Conservation (phyloP, 1,140 invertebrate genomes). For the Diploscapter pachys region DNA sequence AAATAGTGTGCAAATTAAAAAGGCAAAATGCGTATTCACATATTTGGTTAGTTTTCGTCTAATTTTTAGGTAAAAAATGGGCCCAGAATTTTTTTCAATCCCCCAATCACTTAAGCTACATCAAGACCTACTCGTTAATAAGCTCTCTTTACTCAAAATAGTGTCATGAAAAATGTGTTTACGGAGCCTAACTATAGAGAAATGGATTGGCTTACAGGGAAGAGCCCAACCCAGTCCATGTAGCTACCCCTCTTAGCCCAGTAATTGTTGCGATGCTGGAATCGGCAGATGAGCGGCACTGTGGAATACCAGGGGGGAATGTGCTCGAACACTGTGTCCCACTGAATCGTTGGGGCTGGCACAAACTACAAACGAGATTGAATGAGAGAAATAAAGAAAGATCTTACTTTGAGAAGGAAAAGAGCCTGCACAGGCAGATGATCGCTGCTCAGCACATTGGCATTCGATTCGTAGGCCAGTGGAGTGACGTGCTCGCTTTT, state of each 20-base stretch:
- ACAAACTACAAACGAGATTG: not conserved
- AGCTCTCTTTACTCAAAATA: too few species aligned
- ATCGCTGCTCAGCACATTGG: constrained; percentile 23
- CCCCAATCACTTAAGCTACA: too few species aligned
- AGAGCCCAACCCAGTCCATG: constrained; percentile 37
- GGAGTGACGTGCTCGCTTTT: constrained; percentile 18
- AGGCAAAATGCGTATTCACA: too few species aligned
- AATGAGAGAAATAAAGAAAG: not conserved
- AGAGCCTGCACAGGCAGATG: constrained; percentile 29
- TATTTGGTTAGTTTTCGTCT: too few species aligned
- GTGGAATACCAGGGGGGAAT: constrained; percentile 31
- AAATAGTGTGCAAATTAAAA: too few species aligned
- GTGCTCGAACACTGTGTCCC: constrained; percentile 22
- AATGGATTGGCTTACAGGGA: constrained; percentile 10
- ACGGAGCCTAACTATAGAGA: not conserved
- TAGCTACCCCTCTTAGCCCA: constrained; percentile 33
- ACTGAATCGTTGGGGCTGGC: constrained; percentile 1
- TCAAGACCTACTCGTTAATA: too few species aligned
- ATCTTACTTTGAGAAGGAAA: not conserved
- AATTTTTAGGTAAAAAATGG: too few species aligned
- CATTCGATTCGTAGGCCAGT: constrained; percentile 13
- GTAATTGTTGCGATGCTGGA: constrained; percentile 17
- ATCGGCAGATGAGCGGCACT: constrained; percentile 32
- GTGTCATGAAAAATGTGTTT: not conserved
- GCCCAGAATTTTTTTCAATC: too few species aligned